phyloP scores from a whole-genome alignment of 2,113 vertebrate genomes.

The Tychaedon coryphoeus region DNA sequence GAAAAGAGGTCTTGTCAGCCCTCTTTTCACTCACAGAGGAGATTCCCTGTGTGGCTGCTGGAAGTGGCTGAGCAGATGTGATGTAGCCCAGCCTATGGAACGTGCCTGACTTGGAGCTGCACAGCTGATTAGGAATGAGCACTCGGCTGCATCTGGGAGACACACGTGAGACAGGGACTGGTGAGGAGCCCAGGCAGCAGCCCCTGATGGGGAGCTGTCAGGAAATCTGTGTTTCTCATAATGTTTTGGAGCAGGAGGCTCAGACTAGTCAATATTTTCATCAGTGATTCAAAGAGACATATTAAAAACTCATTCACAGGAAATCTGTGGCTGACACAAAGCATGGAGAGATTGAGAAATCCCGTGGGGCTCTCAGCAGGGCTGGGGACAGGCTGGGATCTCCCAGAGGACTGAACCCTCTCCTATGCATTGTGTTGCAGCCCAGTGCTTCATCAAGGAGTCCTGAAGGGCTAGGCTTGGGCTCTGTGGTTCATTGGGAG shows the following conservation, averaged over 20 bases:
- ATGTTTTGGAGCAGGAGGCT: background rate
- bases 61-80: background rate
- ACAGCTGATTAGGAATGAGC: background rate
- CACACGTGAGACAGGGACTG: background rate
- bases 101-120: background rate
- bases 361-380: background rate
- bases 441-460: background rate
- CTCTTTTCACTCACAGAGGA: background rate
- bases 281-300: background rate
- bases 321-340: background rate
- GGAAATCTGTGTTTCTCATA: background rate
- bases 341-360: background rate
- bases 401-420: background rate
- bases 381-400: background rate
- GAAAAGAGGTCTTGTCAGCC: background rate
- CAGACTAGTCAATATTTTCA: slow-evolving; percentile 15
- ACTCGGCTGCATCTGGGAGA: background rate
- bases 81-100: background rate
- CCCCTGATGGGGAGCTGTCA: background rate
- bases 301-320: background rate
- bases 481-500: accelerated
- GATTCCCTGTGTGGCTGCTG: background rate
- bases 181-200: background rate
- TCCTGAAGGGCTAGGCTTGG: background rate
- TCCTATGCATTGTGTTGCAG: background rate